Conservation (phyloP, 2,113 vertebrate species). For the Scomber colias region DNA sequence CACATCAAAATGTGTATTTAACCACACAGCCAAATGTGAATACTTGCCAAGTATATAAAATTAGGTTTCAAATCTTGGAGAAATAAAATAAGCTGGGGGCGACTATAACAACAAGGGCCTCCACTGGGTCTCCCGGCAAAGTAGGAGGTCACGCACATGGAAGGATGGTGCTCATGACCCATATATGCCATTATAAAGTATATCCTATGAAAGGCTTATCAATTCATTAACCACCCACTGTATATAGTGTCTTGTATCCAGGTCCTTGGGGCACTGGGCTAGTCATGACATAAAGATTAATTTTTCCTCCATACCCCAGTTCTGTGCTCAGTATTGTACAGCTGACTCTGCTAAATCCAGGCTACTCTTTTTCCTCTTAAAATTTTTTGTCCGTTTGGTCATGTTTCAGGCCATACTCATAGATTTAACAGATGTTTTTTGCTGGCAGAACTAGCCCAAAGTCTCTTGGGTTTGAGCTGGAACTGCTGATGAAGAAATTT, state of each 20-base stretch:
- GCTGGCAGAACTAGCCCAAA: slow-evolving; percentile 53
- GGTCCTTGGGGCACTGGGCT: slow-evolving; percentile 8
- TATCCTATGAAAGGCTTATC: slow-evolving; percentile 1
- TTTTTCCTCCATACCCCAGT: slow-evolving; percentile 23
- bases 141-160: background rate
- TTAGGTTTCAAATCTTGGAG: no score
- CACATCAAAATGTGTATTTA: no score
- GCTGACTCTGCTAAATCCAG: slow-evolving; percentile 57
- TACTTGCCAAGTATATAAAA: no score
- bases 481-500: slow-evolving; percentile 72
- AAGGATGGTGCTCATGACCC: background rate
- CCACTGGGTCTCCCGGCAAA: background rate
- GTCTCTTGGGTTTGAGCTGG: slow-evolving; percentile 58
- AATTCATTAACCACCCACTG: slow-evolving; percentile 17
- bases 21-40: no score
- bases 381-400: slow-evolving; percentile 51
- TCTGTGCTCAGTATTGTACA: slow-evolving; percentile 30
- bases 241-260: background rate
- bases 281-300: slow-evolving; percentile 33
- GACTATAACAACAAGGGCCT: slow-evolving; percentile 12
- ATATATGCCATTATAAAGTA: background rate
- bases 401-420: slow-evolving; percentile 55
- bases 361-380: slow-evolving; percentile 38
- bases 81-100: no score
- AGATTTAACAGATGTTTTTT: slow-evolving; percentile 72